A percentile compares a stretch with the other conserved stretches of the same genome.
phyloP scores from a whole-genome alignment of 2,888 invertebrate genomes.

The Standfussiana lucernea region DNA sequence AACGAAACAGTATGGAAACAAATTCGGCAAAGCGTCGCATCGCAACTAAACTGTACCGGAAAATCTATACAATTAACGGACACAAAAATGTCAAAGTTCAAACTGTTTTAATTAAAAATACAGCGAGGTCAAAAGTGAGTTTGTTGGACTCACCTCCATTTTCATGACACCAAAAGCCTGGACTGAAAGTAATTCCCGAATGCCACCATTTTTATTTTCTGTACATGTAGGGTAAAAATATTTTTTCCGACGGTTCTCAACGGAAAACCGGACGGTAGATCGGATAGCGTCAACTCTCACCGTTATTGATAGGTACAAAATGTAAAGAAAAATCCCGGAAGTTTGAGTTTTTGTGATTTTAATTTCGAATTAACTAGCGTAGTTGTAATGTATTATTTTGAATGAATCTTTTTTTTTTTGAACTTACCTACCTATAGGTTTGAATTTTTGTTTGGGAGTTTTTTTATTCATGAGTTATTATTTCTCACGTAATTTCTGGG shows the following conservation, averaged over 20 bases:
- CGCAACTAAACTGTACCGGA: slow-evolving; percentile 16
- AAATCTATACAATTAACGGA: slow-evolving; percentile 61
- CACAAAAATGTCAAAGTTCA: slow-evolving; percentile 66
- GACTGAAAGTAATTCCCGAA: slow-evolving; percentile 74
- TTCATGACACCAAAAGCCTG: slow-evolving; percentile 74
- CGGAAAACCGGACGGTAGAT: slow-evolving; percentile 39
- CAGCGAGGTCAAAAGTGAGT: slow-evolving; percentile 72
- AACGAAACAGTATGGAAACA: background rate
- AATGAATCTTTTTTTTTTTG: background rate
- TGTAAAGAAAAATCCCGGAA: slow-evolving; percentile 24
- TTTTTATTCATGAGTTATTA: background rate
- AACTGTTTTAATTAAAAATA: slow-evolving; percentile 81
- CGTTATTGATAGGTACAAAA: slow-evolving; percentile 51
- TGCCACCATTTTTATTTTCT: slow-evolving; percentile 73
- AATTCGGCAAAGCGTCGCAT: background rate
- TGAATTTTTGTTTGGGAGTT: too few species aligned
- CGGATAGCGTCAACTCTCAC: slow-evolving; percentile 58
- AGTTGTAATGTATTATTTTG: background rate
- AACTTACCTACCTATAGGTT: too few species aligned
- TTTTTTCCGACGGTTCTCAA: slow-evolving; percentile 50
- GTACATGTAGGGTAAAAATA: slow-evolving; percentile 62
- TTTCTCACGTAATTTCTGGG: background rate
- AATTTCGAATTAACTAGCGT: background rate
- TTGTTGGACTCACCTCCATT: slow-evolving; percentile 71
- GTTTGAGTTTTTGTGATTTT: too few species aligned